These are phyloP conservation scores for Loriculus beryllinus DNA, from an alignment of 2,797 vertebrate species.

Conservation along the genomic window DNA sequence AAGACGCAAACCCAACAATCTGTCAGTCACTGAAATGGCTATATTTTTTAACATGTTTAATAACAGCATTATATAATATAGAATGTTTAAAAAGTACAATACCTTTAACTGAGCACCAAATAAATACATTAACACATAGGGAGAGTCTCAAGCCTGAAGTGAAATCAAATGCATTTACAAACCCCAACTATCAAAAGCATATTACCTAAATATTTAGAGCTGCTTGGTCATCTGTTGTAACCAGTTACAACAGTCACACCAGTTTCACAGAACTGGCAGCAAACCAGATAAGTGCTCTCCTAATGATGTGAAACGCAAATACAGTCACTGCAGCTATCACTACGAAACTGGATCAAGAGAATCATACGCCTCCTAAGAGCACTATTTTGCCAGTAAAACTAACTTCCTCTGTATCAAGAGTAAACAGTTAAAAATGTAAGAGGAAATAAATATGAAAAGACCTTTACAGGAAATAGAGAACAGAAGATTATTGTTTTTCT, in stretches of 20 bases:
- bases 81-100: not conserved
- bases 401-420: not conserved
- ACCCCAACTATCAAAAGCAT: not conserved
- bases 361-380: not conserved
- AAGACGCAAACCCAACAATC: not conserved
- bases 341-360: not conserved
- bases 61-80: not conserved
- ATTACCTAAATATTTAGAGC: not conserved
- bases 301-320: not conserved
- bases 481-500: conserved; percentile 69
- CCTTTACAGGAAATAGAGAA: conserved; percentile 59
- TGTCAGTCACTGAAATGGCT: not conserved
- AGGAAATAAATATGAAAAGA: not conserved
- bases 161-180: not conserved
- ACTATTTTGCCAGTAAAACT: not conserved
- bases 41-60: not conserved
- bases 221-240: not conserved
- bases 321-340: not conserved
- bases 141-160: not conserved
- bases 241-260: not conserved
- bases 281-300: not conserved
- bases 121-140: not conserved
- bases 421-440: not conserved
- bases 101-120: not conserved
- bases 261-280: not conserved